Evolutionary conservation across 2,113 vertebrate species (phyloP), one percentile per base, ranked within the genome.

Genomic region (Hypomesus transpacificus): DNA sequence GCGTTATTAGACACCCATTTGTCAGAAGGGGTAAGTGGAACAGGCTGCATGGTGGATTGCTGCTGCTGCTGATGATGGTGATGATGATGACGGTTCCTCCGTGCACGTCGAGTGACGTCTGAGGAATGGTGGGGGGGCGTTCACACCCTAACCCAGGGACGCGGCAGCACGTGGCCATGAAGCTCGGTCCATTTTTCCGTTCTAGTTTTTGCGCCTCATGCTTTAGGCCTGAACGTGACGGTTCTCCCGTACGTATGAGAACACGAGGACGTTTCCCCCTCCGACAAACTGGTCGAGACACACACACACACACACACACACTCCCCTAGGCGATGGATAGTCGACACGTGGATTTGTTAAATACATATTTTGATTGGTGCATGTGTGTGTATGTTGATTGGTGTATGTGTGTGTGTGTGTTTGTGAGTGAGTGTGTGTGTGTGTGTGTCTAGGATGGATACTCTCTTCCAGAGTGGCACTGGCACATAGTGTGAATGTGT

Each of bases 21-120:
- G 86, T 87, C 87, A 85, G 86, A 72, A 89, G 88, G 88, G 88
- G 89, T 90, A 88, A 90, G 89, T 90, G 75, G 80, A 66, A 62
- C 80, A 57, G 82, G 87, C 78, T 89, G 88, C 89, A 89, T 89
- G 89, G 87, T 86, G 86, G 78, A 82, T 82, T 86, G 86, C 77
- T 90, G 82, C 83, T 85, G 70, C 72, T 86, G 86, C 34, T 78
- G 57, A 69, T 75, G 72, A 79, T 80, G 76, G 66, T 74, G 57
- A 75, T 81, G 69, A 14, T 26, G 75, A 72, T 83, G 78, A 82
- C 1, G 31, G 31, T 6, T 63, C 63, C 72, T 84, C 77, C 80
- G 63, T 75, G 73, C 26, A 71, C 77, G 81, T 75, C 70, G 75
- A 80, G 80, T 31, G n/a, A 28, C 17, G 70, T 75, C 77, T 84